Percentiles rank a stretch among this genome's conserved stretches.
phyloP scores from a whole-genome alignment of 2,888 invertebrate genomes.

The Isotomurus palustris region DNA sequence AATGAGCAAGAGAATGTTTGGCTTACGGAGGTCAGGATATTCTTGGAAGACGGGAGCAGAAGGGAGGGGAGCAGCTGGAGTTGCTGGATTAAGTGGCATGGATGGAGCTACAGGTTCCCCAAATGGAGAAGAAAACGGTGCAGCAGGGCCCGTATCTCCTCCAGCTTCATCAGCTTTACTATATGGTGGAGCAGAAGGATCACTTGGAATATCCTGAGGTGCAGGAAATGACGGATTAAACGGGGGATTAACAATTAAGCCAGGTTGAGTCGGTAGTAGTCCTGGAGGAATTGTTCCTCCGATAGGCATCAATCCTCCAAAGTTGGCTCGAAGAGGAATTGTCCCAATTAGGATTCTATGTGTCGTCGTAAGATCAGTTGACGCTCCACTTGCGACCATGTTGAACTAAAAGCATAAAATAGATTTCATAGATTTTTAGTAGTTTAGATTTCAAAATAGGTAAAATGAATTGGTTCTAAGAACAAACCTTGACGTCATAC shows the following conservation, averaged over 20 bases:
- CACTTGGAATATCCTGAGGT: not conserved
- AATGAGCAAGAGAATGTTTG: no score
- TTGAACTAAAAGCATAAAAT: constrained; percentile 12
- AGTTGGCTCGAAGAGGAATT: constrained; percentile 16
- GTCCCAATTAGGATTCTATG: constrained; percentile 25
- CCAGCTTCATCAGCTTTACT: no score
- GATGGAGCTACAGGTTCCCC: constrained; percentile 52
- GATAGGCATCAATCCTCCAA: constrained; percentile 1
- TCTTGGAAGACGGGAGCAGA: constrained; percentile 24
- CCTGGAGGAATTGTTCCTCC: no score
- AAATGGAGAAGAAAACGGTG: constrained; percentile 54
- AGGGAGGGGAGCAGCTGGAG: not conserved
- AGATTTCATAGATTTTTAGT: no score
- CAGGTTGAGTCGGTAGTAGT: no score
- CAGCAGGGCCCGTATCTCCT: no score
- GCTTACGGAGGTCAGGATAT: constrained; percentile 36
- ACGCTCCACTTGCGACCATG: constrained; percentile 17
- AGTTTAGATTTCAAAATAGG: no score
- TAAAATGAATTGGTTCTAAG: no score
- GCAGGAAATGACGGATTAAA: not conserved
- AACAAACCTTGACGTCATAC: constrained; percentile 12
- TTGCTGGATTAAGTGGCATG: constrained; percentile 49
- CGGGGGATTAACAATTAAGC: no score
- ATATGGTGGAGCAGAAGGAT: not conserved
- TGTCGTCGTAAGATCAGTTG: constrained; percentile 7